A percentile compares a stretch with the other conserved stretches of the same genome.
These are phyloP conservation scores for Strix occidentalis DNA, from an alignment of 2,797 vertebrate genomes.

Conservation along the genomic window DNA sequence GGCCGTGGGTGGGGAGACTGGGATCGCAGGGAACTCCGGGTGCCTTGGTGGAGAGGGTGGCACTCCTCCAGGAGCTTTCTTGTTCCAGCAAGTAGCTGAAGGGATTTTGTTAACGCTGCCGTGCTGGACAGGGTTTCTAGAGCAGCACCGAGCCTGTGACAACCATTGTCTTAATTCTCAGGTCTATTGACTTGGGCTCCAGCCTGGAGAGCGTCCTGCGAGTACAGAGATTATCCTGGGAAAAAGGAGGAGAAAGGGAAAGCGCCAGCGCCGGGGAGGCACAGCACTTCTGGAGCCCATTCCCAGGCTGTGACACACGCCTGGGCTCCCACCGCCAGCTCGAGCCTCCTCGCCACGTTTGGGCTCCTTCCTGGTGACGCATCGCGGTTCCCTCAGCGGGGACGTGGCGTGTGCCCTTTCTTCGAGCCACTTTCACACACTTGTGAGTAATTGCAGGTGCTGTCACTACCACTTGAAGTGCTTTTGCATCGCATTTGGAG, in stretches of 20 bases:
- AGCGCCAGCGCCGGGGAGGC: accelerated
- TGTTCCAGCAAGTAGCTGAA: background rate
- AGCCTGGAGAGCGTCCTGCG: background rate
- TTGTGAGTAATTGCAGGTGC: background rate
- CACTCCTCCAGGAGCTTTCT: background rate
- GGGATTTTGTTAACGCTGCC: background rate
- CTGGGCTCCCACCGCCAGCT: background rate
- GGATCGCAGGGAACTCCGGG: background rate
- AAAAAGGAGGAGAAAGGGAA: background rate
- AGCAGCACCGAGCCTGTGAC: background rate
- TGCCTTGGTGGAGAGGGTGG: background rate
- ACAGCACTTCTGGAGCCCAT: too few species aligned
- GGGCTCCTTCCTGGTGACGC: background rate
- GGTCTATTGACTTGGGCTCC: background rate
- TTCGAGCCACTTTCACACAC: background rate
- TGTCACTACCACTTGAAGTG: accelerated
- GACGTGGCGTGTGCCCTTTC: background rate
- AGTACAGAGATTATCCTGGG: background rate
- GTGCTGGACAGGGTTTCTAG: background rate
- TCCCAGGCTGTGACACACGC: background rate
- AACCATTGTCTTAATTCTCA: background rate
- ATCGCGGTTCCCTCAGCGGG: background rate
- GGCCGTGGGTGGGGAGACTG: background rate
- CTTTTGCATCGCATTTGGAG: background rate
- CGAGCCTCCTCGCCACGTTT: accelerated